Percentiles rank a stretch among this genome's conserved stretches.
Evolutionary conservation across 2,797 vertebrate species (phyloP).

Genomic region (Sebastes iracundus): DNA sequence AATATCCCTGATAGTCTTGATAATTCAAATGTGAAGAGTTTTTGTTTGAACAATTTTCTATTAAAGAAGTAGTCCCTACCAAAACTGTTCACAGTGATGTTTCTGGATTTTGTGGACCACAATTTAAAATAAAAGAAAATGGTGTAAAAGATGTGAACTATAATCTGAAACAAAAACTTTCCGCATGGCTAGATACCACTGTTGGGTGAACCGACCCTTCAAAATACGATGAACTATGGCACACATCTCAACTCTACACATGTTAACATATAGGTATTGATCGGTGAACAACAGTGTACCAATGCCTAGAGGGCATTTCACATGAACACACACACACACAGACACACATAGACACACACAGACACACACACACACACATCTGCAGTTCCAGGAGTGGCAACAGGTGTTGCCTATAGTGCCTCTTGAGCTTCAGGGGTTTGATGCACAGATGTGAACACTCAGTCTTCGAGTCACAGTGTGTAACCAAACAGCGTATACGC

Average conservation of each 20-base stretch:
- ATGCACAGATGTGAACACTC: constrained; percentile 42
- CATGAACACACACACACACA: background rate
- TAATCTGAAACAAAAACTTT: background rate
- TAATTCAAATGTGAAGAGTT: background rate
- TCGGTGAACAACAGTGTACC: background rate
- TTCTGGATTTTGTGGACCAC: background rate
- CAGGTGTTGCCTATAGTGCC: constrained; percentile 37
- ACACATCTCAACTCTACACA: background rate
- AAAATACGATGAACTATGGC: background rate
- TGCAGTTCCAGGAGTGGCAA: constrained; percentile 24
- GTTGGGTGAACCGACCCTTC: background rate
- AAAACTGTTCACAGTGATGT: background rate
- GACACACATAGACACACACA: background rate
- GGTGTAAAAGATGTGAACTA: background rate
- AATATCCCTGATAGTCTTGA: background rate
- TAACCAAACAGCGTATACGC: constrained; percentile 4
- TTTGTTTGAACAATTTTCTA: background rate
- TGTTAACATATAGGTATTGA: constrained; percentile 19
- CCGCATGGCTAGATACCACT: background rate
- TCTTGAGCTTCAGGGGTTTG: constrained; percentile 38
- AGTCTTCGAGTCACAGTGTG: constrained; percentile 4
- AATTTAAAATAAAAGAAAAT: background rate
- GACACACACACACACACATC: constrained; percentile 1
- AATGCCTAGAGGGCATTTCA: background rate
- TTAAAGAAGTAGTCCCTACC: background rate